Evolutionary conservation across 2,113 vertebrate genomes (phyloP).

Genomic region (Alaudala cheleensis): DNA sequence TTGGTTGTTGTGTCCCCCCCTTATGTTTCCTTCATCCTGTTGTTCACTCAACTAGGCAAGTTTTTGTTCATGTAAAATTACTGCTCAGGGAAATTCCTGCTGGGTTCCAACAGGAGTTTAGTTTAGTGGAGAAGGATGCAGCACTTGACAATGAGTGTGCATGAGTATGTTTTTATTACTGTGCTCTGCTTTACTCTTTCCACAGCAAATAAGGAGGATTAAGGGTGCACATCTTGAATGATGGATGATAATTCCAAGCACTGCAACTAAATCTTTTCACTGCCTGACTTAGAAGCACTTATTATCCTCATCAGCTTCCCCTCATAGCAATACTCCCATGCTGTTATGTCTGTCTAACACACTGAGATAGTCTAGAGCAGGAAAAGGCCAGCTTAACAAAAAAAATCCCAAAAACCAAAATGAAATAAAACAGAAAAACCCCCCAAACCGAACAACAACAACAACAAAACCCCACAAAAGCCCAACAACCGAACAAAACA

Average conservation of each 20-base stretch:
- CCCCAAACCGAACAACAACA: background rate
- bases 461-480: background rate
- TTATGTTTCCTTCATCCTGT: background rate
- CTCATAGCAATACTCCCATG: background rate
- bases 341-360: background rate
- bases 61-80: background rate
- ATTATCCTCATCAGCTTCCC: constrained; percentile 16
- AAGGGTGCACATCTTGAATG: constrained; percentile 1
- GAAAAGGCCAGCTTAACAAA: background rate
- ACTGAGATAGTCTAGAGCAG: background rate
- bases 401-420: too few species aligned
- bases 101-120: background rate
- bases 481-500: too few species aligned
- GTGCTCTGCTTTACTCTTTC: constrained; percentile 11
- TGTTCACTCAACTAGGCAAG: background rate
- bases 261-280: constrained; percentile 45
- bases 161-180: background rate
- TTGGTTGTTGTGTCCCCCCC: background rate
- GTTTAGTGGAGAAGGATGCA: background rate
- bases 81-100: background rate
- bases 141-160: background rate
- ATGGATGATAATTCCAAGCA: constrained; percentile 15
- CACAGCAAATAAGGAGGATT: constrained; percentile 20
- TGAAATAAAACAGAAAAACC: background rate
- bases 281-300: background rate